Conservation (phyloP, 64 coral and sea anemone species). For the Stylophora pistillata region DNA sequence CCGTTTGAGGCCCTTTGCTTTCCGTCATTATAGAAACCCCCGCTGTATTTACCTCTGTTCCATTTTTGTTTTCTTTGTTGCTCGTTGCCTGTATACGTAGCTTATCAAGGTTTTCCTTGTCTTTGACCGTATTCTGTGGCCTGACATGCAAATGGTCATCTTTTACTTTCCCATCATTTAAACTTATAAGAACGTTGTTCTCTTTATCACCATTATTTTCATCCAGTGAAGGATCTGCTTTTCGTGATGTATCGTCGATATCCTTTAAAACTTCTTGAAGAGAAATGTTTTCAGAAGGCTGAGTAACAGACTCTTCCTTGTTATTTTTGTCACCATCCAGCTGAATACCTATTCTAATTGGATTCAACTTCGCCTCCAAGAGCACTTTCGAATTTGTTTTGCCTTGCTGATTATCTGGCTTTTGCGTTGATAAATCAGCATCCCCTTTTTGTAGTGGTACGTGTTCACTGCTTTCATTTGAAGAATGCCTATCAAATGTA, state of each 20-base stretch:
- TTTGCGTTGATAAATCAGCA: not conserved
- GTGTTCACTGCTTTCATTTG: not conserved
- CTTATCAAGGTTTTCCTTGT: not conserved
- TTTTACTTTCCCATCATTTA: not conserved
- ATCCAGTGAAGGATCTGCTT: not conserved
- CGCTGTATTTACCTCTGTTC: conserved; percentile 21
- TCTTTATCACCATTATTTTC: not conserved
- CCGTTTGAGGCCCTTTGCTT: conserved; percentile 19
- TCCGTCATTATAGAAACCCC: conserved; percentile 36
- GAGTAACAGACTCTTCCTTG: not conserved
- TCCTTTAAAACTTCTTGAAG: conserved; percentile 35
- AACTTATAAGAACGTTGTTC: not conserved
- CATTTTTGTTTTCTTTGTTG: conserved; percentile 27
- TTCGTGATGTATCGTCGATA: not conserved
- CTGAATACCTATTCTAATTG: conserved; percentile 14
- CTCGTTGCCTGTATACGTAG: conserved; percentile 17
- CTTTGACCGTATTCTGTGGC: not conserved
- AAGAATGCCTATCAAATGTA: not conserved
- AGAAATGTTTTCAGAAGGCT: not conserved
- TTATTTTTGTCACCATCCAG: conserved; percentile 16
- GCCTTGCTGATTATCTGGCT: not conserved
- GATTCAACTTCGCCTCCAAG: not conserved
- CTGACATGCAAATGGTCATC: not conserved
- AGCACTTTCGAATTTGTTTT: conserved; percentile 7
- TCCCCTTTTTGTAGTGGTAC: not conserved